Percentiles rank a stretch among this genome's conserved stretches.
Conservation (phyloP, 2,113 vertebrate species). For the Micromys minutus region DNA sequence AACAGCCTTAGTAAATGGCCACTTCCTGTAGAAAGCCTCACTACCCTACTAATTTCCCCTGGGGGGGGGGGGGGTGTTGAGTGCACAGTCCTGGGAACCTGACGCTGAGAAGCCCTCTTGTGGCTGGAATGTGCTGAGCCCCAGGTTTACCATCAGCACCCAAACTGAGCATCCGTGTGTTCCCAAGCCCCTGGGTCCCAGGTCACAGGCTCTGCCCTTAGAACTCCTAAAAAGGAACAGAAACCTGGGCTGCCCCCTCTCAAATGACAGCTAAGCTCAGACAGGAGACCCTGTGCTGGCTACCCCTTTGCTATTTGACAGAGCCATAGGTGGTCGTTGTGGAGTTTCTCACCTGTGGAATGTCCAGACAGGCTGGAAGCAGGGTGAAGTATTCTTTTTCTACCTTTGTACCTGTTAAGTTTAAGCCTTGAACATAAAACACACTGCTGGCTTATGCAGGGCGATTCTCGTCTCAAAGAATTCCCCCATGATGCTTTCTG, state of each 20-base stretch:
- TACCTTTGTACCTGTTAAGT: neutral
- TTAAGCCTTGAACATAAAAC: neutral
- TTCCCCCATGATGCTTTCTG: neutral
- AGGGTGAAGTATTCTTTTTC: accelerated
- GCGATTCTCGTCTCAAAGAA: neutral
- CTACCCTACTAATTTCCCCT: neutral
- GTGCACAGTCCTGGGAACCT: neutral
- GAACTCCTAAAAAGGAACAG: no score
- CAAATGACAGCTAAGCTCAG: neutral
- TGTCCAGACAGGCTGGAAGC: neutral
- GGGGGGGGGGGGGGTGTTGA: no score
- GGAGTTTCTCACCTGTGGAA: neutral
- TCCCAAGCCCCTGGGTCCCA: neutral
- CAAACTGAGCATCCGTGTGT: neutral
- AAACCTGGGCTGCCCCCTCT: neutral
- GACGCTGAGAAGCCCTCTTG: no score
- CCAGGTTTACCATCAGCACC: neutral
- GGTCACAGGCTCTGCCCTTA: no score
- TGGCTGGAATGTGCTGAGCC: neutral
- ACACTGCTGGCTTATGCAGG: accelerated
- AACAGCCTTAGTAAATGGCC: neutral
- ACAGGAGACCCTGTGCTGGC: neutral
- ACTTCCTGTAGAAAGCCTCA: neutral
- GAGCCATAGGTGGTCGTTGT: no score
- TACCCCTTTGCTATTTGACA: neutral